Evolutionary conservation across 2,888 invertebrate species (phyloP), one percentile per base, ranked within the genome.

Genomic region (Argyresthia goedartella): DNA sequence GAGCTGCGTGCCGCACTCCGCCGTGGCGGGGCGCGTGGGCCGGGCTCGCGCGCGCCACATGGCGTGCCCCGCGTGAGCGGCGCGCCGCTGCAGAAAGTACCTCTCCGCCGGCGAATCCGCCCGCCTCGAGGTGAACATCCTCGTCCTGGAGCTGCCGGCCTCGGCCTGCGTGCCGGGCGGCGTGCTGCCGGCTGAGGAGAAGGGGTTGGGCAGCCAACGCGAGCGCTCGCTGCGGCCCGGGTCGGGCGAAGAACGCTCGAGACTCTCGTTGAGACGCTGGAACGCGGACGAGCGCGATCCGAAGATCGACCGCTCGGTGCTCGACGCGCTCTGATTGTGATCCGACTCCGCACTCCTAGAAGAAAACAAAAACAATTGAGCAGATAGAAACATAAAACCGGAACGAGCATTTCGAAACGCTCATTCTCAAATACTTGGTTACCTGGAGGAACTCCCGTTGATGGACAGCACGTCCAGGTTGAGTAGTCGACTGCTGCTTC

Each of bases 201-300:
- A 84, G 1, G 81, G 82, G 57, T 82, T 85, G 1, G 84, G 84
- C 42, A 84, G 64, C 8, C 77, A 63, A 53, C 84, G 66, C 14
- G 73, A 66, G 41, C 75, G 69, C 58, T 78, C 79, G 61, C 69
- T 57, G 73, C 69, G 33, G 74, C 72, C n/a, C 71, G 69, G 9
- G 73, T 69, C 52, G 75, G 25, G 8, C 0, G 48, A n/a, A n/a
- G n/a, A n/a, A n/a, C n/a, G n/a, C n/a, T n/a, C n/a, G n/a, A n/a
- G n/a, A 13, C n/a, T 53, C 49, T 49, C 36, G 41, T 80, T 76
- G 34, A 62, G 56, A 1, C 81, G 85, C 54, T 81, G 81, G 59
- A 85, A 86, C 41, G 85, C 84, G 7, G 85, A 86, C 8, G 78
- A 68, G 55, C 77, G 67, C 8, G 82, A 80, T 43, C 81, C 78